phyloP scores from a whole-genome alignment of 2,113 vertebrate genomes.

The Peucedramus taeniatus region DNA sequence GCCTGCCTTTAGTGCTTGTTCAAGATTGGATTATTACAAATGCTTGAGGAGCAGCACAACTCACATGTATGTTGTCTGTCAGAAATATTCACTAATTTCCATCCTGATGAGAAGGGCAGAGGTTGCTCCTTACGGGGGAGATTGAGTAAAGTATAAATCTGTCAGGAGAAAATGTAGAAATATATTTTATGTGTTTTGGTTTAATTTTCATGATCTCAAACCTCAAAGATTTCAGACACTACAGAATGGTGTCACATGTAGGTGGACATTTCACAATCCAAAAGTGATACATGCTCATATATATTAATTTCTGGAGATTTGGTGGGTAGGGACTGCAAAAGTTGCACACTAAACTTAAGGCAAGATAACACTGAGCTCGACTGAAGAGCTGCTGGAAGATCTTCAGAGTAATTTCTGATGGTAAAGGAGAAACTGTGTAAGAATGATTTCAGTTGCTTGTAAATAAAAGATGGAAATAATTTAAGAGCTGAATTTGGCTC shows the following conservation, averaged over 20 bases:
- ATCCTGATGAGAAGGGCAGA: neutral
- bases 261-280: neutral
- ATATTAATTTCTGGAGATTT: neutral
- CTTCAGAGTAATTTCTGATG: neutral
- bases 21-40: neutral
- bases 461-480: neutral
- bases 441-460: neutral
- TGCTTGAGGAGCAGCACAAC: neutral
- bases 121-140: neutral
- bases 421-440: neutral
- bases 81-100: neutral
- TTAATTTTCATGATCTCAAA: neutral
- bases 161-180: neutral
- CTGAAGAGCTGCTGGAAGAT: neutral
- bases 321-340: neutral
- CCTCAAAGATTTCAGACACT: neutral
- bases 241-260: neutral
- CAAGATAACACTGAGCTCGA: neutral
- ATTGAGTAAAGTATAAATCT: neutral
- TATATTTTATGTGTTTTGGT: neutral
- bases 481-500: neutral
- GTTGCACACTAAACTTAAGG: neutral
- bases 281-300: neutral
- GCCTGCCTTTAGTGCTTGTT: neutral
- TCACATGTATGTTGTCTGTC: neutral